Evolutionary conservation across 2,797 vertebrate species (phyloP), one percentile per base, ranked within the genome.

Genomic region (Scomberomorus guttatus): DNA sequence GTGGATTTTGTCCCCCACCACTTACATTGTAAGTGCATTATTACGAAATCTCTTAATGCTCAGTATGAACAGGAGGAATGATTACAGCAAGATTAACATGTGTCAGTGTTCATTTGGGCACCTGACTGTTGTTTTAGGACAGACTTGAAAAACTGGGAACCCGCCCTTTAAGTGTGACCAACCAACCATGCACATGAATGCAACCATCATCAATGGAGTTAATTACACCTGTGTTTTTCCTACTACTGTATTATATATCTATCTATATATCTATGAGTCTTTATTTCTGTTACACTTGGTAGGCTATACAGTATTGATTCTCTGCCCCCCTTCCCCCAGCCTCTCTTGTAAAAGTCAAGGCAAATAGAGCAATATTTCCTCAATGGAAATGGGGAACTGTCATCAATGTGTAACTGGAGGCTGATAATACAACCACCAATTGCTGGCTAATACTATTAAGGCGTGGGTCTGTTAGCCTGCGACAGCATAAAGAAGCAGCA

Each of bases 351-450:
- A 71, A 79, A 85, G 83, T 80, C 77, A 79, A 80, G 72, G 58
- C 77, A 61, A 93, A 91, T 77, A 87, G 73, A 77, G 80, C 73
- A 79, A 87, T 90, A 84, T 87, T 81, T 75, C 77, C 72, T 79
- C 75, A 75, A 46, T 92, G 61, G 59, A 90, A 93, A 93, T 73
- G 62, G 77, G 84, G 88, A 92, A 91, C 85, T 83, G 81, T 88
- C 87, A 94, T 94, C 90, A 94, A 95, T 93, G 93, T 95, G 88
- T 94, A 94, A 95, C 94, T 86, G 72, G 65, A 46, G 61, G 44
- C 91, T 93, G 93, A 94, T 93, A 94, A 93, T 83, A 78, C 32
- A 61, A 60, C 61, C 75, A 88, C 80, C 80, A 85, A 87, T 89
- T 87, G 82, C 80, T 76, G 77, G 82, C 90, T 93, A 94, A 93